phyloP scores from a whole-genome alignment of 92 coral and sea anemone genomes.

The Blastomussa wellsi region DNA sequence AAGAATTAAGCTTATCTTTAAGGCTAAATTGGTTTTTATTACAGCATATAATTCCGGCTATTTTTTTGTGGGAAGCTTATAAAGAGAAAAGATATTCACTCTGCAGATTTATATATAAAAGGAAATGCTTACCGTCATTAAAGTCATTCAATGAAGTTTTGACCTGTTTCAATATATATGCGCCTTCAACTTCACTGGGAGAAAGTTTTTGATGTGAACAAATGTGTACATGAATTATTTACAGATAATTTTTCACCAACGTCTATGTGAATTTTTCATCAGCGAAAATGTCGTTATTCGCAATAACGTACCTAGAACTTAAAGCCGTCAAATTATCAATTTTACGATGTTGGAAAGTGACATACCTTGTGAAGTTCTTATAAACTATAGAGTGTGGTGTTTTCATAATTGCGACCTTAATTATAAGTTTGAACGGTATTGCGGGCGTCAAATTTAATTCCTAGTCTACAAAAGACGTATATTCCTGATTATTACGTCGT shows the following conservation, averaged over 20 bases:
- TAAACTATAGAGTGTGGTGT: not conserved
- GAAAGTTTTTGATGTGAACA: not conserved
- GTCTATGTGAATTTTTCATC: not conserved
- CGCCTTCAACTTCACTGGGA: not conserved
- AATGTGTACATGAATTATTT: constrained; percentile 1
- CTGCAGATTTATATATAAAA: not conserved
- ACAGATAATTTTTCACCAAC: not conserved
- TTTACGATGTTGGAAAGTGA: not conserved
- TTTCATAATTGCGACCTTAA: not conserved
- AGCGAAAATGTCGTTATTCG: constrained; percentile 23
- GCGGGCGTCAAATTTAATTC: not conserved
- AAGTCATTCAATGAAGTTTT: not conserved
- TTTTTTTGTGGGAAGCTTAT: not conserved
- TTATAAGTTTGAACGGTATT: not conserved
- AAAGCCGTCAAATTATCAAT: not conserved
- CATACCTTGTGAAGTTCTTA: not conserved
- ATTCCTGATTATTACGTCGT: not conserved
- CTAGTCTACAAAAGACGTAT: not conserved
- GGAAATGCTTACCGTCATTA: constrained; percentile 2
- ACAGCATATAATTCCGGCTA: not conserved
- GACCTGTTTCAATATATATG: not conserved
- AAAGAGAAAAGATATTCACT: not conserved
- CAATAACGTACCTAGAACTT: not conserved
- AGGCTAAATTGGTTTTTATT: not conserved
- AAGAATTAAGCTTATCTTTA: not conserved